Evolutionary conservation across 2,888 invertebrate genomes (phyloP).

Genomic region (Podotricha telesiphe): DNA sequence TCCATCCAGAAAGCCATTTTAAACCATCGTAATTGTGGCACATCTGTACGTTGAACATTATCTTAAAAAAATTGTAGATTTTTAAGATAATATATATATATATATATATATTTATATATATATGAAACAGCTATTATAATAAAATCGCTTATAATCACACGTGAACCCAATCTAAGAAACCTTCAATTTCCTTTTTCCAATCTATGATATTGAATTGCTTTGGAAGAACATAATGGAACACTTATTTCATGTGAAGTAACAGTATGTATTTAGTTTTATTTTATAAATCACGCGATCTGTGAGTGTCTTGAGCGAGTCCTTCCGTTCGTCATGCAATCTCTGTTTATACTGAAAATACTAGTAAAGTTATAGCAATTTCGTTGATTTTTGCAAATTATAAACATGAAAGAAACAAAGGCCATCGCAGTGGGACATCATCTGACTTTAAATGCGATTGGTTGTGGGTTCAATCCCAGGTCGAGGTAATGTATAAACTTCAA

Average conservation of each 20-base stretch:
- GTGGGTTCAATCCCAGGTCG: no score
- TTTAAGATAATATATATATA: no score
- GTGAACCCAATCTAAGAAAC: constrained; percentile 48
- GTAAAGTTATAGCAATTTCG: neutral
- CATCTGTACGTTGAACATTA: no score
- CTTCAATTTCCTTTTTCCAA: constrained; percentile 78
- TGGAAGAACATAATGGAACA: constrained; percentile 69
- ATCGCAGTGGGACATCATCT: no score
- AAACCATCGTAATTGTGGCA: no score
- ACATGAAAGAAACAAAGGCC: no score
- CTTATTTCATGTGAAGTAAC: constrained; percentile 64
- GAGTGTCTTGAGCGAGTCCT: constrained; percentile 4
- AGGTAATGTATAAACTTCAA: no score
- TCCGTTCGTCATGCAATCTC: constrained; percentile 7
- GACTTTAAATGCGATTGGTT: no score
- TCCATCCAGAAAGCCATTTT: no score
- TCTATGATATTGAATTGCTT: constrained; percentile 77
- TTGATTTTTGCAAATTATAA: no score
- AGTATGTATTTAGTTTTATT: constrained; percentile 31
- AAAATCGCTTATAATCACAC: constrained; percentile 27
- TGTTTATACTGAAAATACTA: neutral
- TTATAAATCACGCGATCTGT: constrained; percentile 26
- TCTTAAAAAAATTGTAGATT: no score
- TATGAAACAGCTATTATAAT: neutral
- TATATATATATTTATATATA: no score